A percentile compares a stretch with the other conserved stretches of the same genome.
phyloP scores from a whole-genome alignment of 2,113 vertebrate genomes.

The Nestor notabilis region DNA sequence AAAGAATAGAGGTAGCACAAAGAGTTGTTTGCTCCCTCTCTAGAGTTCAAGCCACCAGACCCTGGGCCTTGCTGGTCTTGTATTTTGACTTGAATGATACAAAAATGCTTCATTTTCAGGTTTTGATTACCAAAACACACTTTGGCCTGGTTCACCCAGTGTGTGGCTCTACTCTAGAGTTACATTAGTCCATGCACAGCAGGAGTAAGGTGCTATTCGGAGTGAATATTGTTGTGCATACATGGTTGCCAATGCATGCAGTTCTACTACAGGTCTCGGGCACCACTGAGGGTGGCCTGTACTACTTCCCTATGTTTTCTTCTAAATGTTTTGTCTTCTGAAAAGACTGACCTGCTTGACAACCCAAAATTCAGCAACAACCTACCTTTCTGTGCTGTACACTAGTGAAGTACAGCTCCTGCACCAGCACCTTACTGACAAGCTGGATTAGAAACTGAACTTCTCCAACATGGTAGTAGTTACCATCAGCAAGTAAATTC shows the following conservation, averaged over 20 bases:
- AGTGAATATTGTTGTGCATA: not conserved
- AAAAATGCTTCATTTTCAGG: not conserved
- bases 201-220: not conserved
- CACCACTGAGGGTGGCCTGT: not conserved
- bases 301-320: not conserved
- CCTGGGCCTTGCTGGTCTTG: not conserved
- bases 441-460: not conserved
- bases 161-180: not conserved
- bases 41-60: not conserved
- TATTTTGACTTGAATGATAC: not conserved
- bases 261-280: not conserved
- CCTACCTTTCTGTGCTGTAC: not conserved
- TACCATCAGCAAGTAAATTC: not conserved
- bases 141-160: not conserved
- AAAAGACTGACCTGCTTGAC: not conserved
- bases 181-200: not conserved
- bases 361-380: not conserved
- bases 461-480: not conserved
- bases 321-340: not conserved
- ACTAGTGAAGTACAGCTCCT: not conserved
- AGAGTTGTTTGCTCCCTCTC: not conserved
- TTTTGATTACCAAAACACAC: not conserved
- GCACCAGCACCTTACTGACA: not conserved
- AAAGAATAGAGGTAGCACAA: not conserved
- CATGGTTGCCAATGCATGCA: fast-evolving